Evolutionary conservation across 2,888 invertebrate species (phyloP).

Genomic region (Andrena dorsata): DNA sequence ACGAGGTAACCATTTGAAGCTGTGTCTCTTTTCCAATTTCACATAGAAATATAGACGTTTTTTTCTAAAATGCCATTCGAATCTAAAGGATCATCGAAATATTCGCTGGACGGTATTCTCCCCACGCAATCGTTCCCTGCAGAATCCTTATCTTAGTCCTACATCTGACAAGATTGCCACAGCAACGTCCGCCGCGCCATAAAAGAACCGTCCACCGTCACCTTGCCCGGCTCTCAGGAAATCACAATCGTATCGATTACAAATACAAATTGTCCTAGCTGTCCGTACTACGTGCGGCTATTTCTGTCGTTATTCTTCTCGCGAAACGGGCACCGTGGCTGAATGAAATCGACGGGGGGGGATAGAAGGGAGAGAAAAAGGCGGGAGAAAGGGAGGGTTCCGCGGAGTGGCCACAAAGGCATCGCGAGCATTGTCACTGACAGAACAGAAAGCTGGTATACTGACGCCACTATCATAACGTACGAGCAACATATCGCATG

Average conservation of each 20-base stretch:
- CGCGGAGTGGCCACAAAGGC: conserved; percentile 63
- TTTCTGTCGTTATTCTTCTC: conserved; percentile 9
- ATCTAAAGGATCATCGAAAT: neutral
- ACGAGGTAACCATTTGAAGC: neutral
- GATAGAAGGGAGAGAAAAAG: neutral
- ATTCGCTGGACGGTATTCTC: no score
- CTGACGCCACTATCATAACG: conserved; percentile 78
- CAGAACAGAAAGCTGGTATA: conserved; percentile 73
- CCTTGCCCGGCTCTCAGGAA: neutral
- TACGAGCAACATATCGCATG: conserved; percentile 82
- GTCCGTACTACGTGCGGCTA: conserved; percentile 16
- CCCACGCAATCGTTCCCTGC: neutral
- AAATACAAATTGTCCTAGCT: conserved; percentile 14
- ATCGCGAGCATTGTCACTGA: conserved; percentile 73
- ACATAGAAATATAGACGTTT: neutral
- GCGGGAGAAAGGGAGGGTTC: conserved; percentile 33
- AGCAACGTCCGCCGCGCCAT: neutral
- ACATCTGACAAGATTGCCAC: neutral
- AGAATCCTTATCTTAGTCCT: neutral
- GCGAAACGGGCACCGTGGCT: conserved; percentile 15
- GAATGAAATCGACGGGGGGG: conserved; percentile 3
- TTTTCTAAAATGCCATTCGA: neutral
- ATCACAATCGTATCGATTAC: conserved; percentile 31
- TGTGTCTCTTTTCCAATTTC: neutral
- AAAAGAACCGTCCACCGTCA: neutral